Percentiles rank a stretch among this genome's conserved stretches.
These are phyloP conservation scores for Antedon bifida DNA, from an alignment of 35 echinoderm and acorn worm species.

Conservation along the genomic window DNA sequence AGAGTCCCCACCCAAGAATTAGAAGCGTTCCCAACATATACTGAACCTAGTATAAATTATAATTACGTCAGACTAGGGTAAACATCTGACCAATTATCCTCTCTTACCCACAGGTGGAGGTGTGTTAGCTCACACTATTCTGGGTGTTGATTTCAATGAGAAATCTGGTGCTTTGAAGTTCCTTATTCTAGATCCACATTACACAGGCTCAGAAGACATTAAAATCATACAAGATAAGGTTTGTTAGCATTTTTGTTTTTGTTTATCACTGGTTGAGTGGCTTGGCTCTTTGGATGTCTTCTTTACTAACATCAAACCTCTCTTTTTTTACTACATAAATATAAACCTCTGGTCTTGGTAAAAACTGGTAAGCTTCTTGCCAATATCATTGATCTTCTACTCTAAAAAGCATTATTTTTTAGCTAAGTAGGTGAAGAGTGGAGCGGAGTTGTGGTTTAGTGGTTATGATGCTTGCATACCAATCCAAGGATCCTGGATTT, in stretches of 20 bases:
- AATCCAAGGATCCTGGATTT: no score
- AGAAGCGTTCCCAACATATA: no score
- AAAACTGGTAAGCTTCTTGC: neutral
- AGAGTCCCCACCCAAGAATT: no score
- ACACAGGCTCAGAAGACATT: constrained; percentile 68
- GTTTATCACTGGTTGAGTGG: neutral
- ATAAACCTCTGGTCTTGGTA: neutral
- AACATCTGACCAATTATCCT: no score
- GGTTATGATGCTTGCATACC: no score
- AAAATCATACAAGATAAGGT: constrained; percentile 95
- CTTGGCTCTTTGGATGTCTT: neutral
- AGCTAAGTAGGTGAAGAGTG: no score
- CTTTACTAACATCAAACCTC: neutral
- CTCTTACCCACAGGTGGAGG: constrained; percentile 85
- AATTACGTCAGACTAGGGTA: no score
- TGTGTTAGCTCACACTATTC: constrained; percentile 80
- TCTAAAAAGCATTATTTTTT: no score
- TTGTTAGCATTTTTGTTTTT: neutral
- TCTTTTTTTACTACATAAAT: neutral
- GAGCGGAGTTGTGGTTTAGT: no score
- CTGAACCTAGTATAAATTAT: no score
- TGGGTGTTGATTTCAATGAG: constrained; percentile 85
- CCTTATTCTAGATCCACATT: constrained; percentile 91
- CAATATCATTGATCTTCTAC: no score
- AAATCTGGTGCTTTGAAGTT: constrained; percentile 71